phyloP scores from a whole-genome alignment of 2,888 invertebrate genomes.

The Panorpa germanica region DNA sequence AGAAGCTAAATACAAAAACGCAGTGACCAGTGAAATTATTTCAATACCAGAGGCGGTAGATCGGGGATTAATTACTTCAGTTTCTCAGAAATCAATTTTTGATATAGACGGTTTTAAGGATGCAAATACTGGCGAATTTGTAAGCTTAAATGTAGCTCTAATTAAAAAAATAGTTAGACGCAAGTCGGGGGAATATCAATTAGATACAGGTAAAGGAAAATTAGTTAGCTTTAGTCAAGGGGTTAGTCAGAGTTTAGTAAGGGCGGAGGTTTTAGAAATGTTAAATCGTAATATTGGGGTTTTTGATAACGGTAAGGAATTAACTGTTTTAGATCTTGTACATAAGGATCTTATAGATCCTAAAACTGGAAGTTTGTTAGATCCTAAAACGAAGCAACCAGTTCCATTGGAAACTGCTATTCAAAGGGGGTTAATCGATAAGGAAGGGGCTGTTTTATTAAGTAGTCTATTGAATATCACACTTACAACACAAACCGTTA shows the following conservation, averaged over 20 bases:
- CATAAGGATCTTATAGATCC: conserved; percentile 75
- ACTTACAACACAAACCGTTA: conserved; percentile 71
- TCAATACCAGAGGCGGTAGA: conserved; percentile 75
- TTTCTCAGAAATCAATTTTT: conserved; percentile 74
- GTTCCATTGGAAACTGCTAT: conserved; percentile 75
- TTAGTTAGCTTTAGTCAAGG: conserved; percentile 64
- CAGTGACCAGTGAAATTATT: conserved; percentile 49
- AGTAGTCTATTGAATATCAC: conserved; percentile 76
- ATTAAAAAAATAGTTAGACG: conserved; percentile 58
- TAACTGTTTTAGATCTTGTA: conserved; percentile 75
- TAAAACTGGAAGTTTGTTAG: conserved; percentile 66
- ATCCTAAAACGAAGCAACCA: conserved; percentile 47
- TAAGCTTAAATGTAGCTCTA: conserved; percentile 68
- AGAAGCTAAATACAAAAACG: conserved; percentile 54
- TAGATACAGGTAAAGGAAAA: conserved; percentile 57
- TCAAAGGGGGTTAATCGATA: conserved; percentile 63
- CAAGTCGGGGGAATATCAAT: conserved; percentile 47
- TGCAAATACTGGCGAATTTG: conserved; percentile 57
- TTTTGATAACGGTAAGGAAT: conserved; percentile 51
- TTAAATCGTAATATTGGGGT: conserved; percentile 68
- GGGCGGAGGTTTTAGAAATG: conserved; percentile 75
- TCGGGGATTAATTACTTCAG: conserved; percentile 72
- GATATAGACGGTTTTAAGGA: conserved; percentile 83
- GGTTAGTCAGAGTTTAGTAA: conserved; percentile 53
- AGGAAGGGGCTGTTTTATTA: conserved; percentile 71